Evolutionary conservation across 2,113 vertebrate genomes (phyloP), one percentile per base, ranked within the genome.

Genomic region (Atlantisia rogersi): DNA sequence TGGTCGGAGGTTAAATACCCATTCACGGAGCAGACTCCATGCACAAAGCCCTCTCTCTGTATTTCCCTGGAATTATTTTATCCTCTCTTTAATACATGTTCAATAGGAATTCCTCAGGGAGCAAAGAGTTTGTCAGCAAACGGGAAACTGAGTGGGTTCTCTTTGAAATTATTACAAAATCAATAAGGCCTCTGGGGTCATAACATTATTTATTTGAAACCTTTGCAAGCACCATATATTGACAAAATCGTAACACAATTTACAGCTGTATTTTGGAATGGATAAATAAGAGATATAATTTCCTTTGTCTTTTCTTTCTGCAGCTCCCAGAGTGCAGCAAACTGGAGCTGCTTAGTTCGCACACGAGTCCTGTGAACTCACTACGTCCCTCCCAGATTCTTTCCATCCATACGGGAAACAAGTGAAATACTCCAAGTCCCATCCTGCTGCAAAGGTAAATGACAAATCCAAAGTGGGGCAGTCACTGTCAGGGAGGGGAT

Each of bases 1-100:
- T 32, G 97, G 98, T 97, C 97, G 98, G 93, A 97, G 98, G 98
- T 98, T 98, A 98, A 98, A 96, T 77, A 94, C 69, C 79, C 95
- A 95, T 95, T 97, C 21, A 26, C 82, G 50, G 76, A 92, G 79
- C 87, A 64, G 59, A 93, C 39, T 42, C 86, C 77, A 55, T n/a
- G 44, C 76, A 94, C 75, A 87, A 94, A 92, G 81, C 15, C 50
- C 52, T 92, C 69, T 84, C 95, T 91, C 93, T 82, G 52, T 68
- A 87, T 59, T 97, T 95, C 86, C 68, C 40, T 78, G 80, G 85
- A 90, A 96, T 92, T 92, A 86, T 97, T 97, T 95, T 94, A 79
- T 87, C 96, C 48, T 63, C 24, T 62, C 37, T 91, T 90, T 96
- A 97, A 93, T 68, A 93, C 32, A 25, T 35, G 82, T 77, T 91